Conservation (phyloP, 2,797 vertebrate genomes). For the Anabas testudineus region DNA sequence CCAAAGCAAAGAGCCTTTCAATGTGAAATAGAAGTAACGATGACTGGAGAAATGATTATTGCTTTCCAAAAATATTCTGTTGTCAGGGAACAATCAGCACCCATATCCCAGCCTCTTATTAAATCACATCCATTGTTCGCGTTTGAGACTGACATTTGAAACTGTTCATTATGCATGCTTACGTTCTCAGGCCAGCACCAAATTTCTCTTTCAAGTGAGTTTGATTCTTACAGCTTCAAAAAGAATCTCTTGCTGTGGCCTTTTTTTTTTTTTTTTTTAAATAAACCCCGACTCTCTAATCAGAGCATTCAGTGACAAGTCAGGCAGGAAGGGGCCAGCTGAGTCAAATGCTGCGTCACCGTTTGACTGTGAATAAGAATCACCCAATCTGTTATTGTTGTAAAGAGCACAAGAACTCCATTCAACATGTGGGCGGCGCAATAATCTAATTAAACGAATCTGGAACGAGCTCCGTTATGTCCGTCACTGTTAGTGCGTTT, state of each 20-base stretch:
- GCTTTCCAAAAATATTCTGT: background rate
- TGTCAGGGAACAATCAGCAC: background rate
- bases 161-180: slow-evolving; percentile 13
- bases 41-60: background rate
- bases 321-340: background rate
- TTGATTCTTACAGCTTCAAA: slow-evolving; percentile 9
- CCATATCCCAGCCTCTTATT: slow-evolving; percentile 6
- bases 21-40: slow-evolving; percentile 4
- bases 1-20: background rate
- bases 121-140: slow-evolving; percentile 31
- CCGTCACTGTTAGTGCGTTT: slow-evolving; percentile 28
- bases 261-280: too few species aligned
- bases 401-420: background rate
- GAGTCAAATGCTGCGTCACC: slow-evolving; percentile 5
- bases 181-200: background rate
- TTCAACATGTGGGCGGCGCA: background rate
- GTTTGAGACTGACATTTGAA: slow-evolving; percentile 21
- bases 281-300: slow-evolving; percentile 6
- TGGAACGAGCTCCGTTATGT: slow-evolving; percentile 25
- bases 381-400: background rate
- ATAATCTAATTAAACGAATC: slow-evolving; percentile 23
- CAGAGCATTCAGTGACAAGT: slow-evolving; percentile 7
- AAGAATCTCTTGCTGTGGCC: slow-evolving; percentile 7
- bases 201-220: background rate
- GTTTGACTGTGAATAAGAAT: slow-evolving; percentile 11